Evolutionary conservation across 2,888 invertebrate genomes (phyloP), one percentile per base, ranked within the genome.

Genomic region (Gryllus longicercus): DNA sequence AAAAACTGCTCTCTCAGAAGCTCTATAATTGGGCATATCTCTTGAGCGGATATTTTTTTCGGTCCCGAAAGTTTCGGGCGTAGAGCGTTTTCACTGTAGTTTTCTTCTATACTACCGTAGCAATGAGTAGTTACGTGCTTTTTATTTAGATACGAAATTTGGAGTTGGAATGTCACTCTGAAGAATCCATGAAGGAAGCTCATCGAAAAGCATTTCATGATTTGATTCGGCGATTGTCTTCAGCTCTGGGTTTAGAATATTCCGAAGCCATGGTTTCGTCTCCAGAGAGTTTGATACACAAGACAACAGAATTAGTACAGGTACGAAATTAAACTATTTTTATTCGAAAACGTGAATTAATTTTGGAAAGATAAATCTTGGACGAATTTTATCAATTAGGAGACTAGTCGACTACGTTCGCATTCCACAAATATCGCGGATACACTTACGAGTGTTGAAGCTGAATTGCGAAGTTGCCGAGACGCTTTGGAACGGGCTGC

Each of bases 231-330:
- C 90, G 94, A 80, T 86, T 95, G 63, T 92, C 93, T 8, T 90
- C 91, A 16, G 92, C 93, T n/a, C 86, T 95, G 79, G 93, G 93
- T 75, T 88, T 91, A 18, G 93, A 94, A 84, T 90, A 92, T 83
- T 91, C 92, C 84, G 94, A 94, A 82, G 88, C 81, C 2, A 78
- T 82, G 50, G 38, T 82, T 23, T 81, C 82, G 76, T 82, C 82
- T 82, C 91, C 93, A 0, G 95, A 95, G 85, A 90, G 91, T 82
- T 89, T 95, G 10, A 89, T 94, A n/a, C 92, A 92, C 80, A 93
- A 94, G 86, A 93, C 94, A 11, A 91, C 93, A 11, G 95, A 95
- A 86, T 88, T 95, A 23, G 93, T 94, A 38, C 93, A 94, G 86
- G 95, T 89, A 84, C 82, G 76, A 80, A 21, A 76, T 74, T 63